Evolutionary conservation across 2,888 invertebrate genomes (phyloP).

Genomic region (Teleogryllus oceanicus): DNA sequence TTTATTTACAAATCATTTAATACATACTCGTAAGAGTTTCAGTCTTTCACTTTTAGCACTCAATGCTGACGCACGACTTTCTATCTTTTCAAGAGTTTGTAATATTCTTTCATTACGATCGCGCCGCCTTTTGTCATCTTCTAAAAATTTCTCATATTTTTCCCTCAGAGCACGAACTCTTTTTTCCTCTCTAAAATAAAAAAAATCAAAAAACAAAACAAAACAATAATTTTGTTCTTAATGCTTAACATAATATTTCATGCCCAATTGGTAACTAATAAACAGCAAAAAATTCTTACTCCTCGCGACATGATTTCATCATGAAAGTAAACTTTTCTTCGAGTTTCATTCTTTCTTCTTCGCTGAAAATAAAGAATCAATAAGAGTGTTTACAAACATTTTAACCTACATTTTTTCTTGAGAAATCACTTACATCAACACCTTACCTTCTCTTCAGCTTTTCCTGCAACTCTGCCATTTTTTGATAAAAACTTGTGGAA

Average conservation of each 20-base stretch:
- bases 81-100: conserved; percentile 35
- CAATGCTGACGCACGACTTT: conserved; percentile 33
- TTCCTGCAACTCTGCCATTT: background rate
- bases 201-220: no score
- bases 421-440: no score
- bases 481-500: background rate
- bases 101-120: conserved; percentile 36
- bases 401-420: no score
- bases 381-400: no score
- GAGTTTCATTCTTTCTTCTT: conserved; percentile 35
- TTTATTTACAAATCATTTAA: background rate
- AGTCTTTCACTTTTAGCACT: conserved; percentile 35
- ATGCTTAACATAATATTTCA: no score
- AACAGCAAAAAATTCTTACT: conserved; percentile 32
- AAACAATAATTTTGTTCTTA: no score
- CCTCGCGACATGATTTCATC: conserved; percentile 33
- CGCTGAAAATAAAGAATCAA: conserved; percentile 31
- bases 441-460: conserved; percentile 5
- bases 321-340: conserved; percentile 35
- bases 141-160: conserved; percentile 34
- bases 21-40: conserved; percentile 34
- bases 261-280: background rate
- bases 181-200: conserved; percentile 31
- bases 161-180: conserved; percentile 31
- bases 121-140: conserved; percentile 32